Evolutionary conservation across 2,888 invertebrate species (phyloP).

Genomic region (Chymomyza procnemis): DNA sequence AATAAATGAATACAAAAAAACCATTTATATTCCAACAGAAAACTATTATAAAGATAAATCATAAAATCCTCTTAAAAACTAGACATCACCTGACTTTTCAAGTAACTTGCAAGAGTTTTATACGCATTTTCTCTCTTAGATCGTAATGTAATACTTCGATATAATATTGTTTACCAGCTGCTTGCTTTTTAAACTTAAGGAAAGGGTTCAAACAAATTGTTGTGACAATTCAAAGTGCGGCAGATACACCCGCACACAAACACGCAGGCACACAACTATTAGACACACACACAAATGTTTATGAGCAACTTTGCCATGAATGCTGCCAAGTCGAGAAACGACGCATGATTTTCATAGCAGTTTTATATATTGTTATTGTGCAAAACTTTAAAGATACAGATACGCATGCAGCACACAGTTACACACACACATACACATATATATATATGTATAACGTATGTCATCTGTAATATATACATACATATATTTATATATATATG

Average conservation of each 20-base stretch:
- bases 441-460: neutral
- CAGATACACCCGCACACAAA: slow-evolving; percentile 3
- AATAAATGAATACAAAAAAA: no score
- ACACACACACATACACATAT: no score
- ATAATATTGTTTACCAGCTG: slow-evolving; percentile 20
- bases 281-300: neutral
- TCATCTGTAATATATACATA: neutral
- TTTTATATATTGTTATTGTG: neutral
- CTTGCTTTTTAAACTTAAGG: neutral
- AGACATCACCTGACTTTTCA: neutral
- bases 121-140: neutral
- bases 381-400: neutral
- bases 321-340: neutral
- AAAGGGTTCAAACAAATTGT: neutral
- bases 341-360: neutral
- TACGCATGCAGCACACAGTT: neutral
- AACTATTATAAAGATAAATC: no score
- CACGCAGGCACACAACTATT: neutral
- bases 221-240: neutral
- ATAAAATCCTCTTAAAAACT: neutral
- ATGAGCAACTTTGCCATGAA: neutral
- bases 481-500: slow-evolving; percentile 14
- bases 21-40: no score
- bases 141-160: neutral
- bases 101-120: neutral